Base-by-base conservation (phyloP, 2,888 invertebrate genomes). In the Apomyelois bistriatella region DNA sequence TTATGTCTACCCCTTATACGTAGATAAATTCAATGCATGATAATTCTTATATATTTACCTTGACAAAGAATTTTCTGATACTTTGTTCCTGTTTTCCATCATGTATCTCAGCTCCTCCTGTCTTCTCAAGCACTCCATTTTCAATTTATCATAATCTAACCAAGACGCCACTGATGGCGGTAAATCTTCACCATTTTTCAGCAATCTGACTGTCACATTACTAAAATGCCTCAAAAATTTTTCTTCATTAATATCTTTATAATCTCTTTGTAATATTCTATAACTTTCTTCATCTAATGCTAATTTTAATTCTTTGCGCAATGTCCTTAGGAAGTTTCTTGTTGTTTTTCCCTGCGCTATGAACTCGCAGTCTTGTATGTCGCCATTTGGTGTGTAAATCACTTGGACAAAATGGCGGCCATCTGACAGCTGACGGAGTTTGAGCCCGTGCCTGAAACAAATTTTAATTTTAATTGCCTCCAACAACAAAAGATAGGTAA, bases 321-420 rank as follows among this genome's bases (percentile, higher is more conserved):
- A 86, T 28, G 88, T 89, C 76, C 85, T 85, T 53, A 93, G 79
- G 80, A 94, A 94, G 65, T 91, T 86, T 72, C 86, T 82, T 0
- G 92, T 91, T 38, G 91, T 82, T 74, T 82, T 87, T 30, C 79
- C 77, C 62, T 93, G 91, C 3, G 91, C 85, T 52, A 94, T 83
- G 72, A 92, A 93, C 74, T 94, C 94, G 77, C 95, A 95, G 81
- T 94, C 94, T 71, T 92, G 90, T 4, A 94, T 82, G 54, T 78
- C 84, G 64, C 92, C 91, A 66, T 90, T 87, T 65, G 90, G 90
- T 51, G 92, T 86, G 86, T 94, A 94, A 62, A 94, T 94, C 35
- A 94, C 79, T 81, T 94, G 94, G 46, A 94, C 91, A 76, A 94
- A 91, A 79, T 93, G 93, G 64, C 88, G 86, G 53, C 94, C 94